Conservation (phyloP, 2,113 vertebrate genomes). For the Prunella himalayana region DNA sequence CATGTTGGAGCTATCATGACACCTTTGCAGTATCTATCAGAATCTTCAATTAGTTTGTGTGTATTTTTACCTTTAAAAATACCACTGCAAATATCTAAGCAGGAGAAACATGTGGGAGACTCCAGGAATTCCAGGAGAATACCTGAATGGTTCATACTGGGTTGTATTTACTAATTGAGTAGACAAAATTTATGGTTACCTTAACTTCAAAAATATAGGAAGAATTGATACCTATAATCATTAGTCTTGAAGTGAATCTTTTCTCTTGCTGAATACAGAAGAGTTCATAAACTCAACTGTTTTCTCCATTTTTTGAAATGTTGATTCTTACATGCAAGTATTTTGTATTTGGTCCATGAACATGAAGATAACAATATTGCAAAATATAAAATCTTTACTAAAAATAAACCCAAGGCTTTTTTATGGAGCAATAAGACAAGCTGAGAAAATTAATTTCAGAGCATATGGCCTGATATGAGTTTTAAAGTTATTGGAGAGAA, state of each 20-base stretch:
- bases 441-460: background rate
- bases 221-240: background rate
- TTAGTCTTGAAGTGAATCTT: background rate
- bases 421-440: background rate
- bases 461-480: background rate
- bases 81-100: background rate
- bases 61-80: background rate
- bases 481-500: background rate
- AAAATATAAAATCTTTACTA: background rate
- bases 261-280: background rate
- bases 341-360: background rate
- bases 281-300: background rate
- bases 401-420: background rate
- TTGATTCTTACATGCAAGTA: background rate
- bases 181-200: background rate
- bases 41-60: background rate
- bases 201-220: background rate
- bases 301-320: background rate
- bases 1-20: background rate
- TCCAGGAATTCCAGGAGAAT: background rate
- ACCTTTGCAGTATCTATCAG: background rate
- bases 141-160: background rate
- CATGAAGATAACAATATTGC: background rate
- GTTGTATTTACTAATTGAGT: background rate
- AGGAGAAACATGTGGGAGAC: background rate